Evolutionary conservation across 2,113 vertebrate genomes (phyloP).

Genomic region (Pungitius pungitius): DNA sequence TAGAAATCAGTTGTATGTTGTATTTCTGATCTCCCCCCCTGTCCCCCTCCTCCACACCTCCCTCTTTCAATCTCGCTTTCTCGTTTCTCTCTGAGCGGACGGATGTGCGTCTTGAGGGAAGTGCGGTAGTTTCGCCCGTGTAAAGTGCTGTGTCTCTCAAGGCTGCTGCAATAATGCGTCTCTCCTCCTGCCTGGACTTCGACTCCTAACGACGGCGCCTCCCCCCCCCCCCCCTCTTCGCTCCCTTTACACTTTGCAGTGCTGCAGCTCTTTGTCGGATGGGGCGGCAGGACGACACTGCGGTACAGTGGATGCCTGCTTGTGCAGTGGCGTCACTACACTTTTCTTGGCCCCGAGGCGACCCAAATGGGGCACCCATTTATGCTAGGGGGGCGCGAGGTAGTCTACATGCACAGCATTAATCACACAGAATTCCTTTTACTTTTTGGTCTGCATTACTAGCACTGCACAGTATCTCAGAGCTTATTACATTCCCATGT

Average conservation of each 20-base stretch:
- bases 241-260: conserved; percentile 73
- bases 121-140: conserved; percentile 47
- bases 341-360: neutral
- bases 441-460: neutral
- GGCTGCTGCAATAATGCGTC: conserved; percentile 82
- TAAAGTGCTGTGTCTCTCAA: conserved; percentile 57
- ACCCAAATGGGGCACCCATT: neutral
- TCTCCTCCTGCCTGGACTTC: conserved; percentile 69
- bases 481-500: neutral
- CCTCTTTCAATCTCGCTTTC: conserved; percentile 4
- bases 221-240: conserved; percentile 34
- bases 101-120: conserved; percentile 20
- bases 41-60: neutral
- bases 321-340: conserved; percentile 16
- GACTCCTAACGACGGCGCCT: conserved; percentile 78
- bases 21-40: conserved; percentile 8
- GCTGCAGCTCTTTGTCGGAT: conserved; percentile 74
- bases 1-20: conserved; percentile 16
- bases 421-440: neutral
- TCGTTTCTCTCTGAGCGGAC: conserved; percentile 4
- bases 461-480: neutral
- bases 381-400: neutral
- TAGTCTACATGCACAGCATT: neutral
- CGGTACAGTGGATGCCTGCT: conserved; percentile 69
- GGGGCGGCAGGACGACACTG: conserved; percentile 77